Evolutionary conservation across 2,888 invertebrate genomes (phyloP).

Genomic region (Latrodectus elegans): DNA sequence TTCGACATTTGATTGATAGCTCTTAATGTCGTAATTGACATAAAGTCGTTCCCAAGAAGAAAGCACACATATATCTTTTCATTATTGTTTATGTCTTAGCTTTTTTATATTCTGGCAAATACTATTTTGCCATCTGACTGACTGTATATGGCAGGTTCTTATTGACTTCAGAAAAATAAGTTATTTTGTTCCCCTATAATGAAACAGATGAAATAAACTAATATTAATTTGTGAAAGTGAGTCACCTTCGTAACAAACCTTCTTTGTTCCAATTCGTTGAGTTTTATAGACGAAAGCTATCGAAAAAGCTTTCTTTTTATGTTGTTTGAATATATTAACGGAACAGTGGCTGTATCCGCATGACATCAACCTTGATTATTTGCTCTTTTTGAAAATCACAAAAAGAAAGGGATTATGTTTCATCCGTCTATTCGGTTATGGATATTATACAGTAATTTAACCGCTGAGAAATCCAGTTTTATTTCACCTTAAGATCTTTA

Average conservation of each 20-base stretch:
- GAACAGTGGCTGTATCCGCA: background rate
- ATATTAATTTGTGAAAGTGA: background rate
- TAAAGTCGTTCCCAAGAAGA: too few species aligned
- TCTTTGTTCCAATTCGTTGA: background rate
- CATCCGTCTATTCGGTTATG: background rate
- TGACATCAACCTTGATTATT: conserved; percentile 2
- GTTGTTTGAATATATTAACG: too few species aligned
- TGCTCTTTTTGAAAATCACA: background rate
- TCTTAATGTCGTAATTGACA: too few species aligned
- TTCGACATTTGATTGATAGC: too few species aligned
- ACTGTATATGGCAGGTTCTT: too few species aligned
- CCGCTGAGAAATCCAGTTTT: background rate
- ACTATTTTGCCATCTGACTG: too few species aligned
- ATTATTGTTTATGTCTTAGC: too few species aligned
- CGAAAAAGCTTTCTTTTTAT: too few species aligned
- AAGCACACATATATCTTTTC: too few species aligned
- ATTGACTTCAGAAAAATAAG: too few species aligned
- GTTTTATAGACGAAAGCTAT: background rate
- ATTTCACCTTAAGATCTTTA: background rate
- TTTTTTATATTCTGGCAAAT: too few species aligned
- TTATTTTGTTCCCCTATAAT: too few species aligned
- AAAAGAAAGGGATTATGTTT: background rate
- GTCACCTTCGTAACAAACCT: background rate
- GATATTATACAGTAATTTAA: background rate
- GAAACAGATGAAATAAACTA: background rate